Percentiles rank a stretch among this genome's conserved stretches.
These are phyloP conservation scores for Kradibia gibbosae DNA, from an alignment of 1,140 invertebrate genomes.

Conservation along the genomic window DNA sequence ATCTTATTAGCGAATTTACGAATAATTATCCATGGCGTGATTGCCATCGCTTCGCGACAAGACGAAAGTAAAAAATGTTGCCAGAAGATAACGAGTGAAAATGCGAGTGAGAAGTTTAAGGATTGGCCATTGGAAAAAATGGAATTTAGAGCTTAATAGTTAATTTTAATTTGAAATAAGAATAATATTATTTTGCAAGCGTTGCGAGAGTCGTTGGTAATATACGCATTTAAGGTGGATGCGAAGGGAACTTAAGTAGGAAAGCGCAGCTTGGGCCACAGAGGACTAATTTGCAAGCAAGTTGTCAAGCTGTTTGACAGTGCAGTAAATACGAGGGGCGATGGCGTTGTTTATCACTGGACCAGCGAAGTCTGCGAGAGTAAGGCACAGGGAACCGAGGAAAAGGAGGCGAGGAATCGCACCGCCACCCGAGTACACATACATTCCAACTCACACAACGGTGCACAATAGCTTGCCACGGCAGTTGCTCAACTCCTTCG, in stretches of 20 bases:
- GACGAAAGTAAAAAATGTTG: too few species aligned
- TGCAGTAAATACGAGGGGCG: conserved; percentile 71
- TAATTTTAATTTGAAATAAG: too few species aligned
- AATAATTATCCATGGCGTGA: too few species aligned
- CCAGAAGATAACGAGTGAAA: too few species aligned
- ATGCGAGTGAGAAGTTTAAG: too few species aligned
- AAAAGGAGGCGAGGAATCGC: neutral
- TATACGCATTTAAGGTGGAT: neutral
- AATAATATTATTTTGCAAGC: too few species aligned
- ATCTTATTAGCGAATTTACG: too few species aligned
- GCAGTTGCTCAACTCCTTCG: conserved; percentile 1
- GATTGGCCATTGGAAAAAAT: too few species aligned
- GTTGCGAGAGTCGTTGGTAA: neutral
- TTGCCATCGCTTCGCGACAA: too few species aligned
- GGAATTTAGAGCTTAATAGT: too few species aligned
- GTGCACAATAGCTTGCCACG: conserved; percentile 14
- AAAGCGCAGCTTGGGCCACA: conserved; percentile 53
- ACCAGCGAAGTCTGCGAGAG: conserved; percentile 57
- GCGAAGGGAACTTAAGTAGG: neutral
- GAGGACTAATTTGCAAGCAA: conserved; percentile 73
- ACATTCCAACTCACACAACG: neutral
- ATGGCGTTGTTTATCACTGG: conserved; percentile 71
- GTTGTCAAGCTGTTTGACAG: conserved; percentile 72
- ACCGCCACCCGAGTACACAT: neutral
- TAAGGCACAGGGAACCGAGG: conserved; percentile 45